Conservation (phyloP, 2,113 vertebrate species). For the Hemicordylus capensis region DNA sequence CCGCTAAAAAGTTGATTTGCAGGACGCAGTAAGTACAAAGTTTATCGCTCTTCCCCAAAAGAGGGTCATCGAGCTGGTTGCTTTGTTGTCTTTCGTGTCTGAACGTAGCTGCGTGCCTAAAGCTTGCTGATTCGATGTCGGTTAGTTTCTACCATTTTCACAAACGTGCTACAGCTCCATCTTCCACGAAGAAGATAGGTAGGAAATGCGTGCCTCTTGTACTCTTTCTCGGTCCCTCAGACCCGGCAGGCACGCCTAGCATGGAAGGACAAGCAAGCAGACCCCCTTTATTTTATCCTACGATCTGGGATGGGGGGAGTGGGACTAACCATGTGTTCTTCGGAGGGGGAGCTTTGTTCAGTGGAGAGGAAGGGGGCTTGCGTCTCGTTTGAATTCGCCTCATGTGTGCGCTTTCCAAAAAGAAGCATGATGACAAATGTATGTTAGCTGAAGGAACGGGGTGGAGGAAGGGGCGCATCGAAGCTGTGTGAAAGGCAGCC, state of each 20-base stretch:
- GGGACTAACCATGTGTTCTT: background rate
- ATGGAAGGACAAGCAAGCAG: no score
- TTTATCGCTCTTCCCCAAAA: background rate
- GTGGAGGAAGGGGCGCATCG: background rate
- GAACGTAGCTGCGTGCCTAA: background rate
- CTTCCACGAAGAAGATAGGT: background rate
- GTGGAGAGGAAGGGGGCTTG: background rate
- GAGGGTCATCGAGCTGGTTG: background rate
- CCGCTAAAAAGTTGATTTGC: background rate
- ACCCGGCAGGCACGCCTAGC: background rate
- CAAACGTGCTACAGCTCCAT: background rate
- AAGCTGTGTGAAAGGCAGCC: background rate
- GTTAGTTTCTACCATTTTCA: background rate
- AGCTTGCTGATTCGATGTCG: background rate
- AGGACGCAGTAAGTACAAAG: constrained; percentile 1
- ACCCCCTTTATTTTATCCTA: background rate
- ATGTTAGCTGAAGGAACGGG: background rate
- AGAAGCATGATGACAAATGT: background rate
- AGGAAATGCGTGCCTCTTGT: background rate
- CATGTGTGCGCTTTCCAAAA: background rate
- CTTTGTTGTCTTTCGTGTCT: background rate
- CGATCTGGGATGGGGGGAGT: no score
- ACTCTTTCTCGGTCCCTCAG: no score
- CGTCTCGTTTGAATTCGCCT: background rate
- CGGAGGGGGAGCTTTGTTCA: background rate